These are phyloP conservation scores for Oasisia sp. DNA, from an alignment of 2,888 invertebrate species.

Conservation along the genomic window DNA sequence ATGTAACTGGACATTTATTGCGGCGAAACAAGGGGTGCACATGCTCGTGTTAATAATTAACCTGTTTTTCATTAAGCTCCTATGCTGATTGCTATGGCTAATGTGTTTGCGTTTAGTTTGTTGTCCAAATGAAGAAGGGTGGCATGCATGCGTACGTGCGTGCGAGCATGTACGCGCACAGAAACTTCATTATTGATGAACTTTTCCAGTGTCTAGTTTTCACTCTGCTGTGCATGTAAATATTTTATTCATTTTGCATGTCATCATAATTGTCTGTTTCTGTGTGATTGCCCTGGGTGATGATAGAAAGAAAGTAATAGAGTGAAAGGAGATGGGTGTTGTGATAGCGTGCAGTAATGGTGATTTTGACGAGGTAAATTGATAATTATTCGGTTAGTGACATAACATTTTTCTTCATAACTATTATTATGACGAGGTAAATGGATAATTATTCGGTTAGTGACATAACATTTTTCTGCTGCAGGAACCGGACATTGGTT, in stretches of 20 bases:
- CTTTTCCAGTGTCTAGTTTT: neutral
- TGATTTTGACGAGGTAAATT: neutral
- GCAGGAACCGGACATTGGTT: neutral
- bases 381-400: neutral
- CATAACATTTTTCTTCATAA: neutral
- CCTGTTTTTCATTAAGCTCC: neutral
- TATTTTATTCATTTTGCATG: neutral
- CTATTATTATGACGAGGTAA: too few relatives aligned
- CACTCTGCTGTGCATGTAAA: neutral
- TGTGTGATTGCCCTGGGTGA: neutral
- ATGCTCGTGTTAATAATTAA: constrained; percentile 9
- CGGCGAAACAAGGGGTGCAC: neutral
- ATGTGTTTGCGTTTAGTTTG: neutral
- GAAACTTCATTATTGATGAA: neutral
- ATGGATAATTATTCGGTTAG: neutral
- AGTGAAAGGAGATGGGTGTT: neutral
- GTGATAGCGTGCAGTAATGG: neutral
- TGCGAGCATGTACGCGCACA: neutral
- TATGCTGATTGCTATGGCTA: neutral
- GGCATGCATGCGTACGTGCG: neutral
- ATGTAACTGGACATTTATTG: neutral
- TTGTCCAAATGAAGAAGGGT: neutral
- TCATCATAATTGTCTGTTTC: neutral
- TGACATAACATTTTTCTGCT: neutral
- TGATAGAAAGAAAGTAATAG: neutral